A percentile compares a stretch with the other conserved stretches of the same genome.
Conservation (phyloP, 2,113 vertebrate genomes). For the Setophaga petechia region DNA sequence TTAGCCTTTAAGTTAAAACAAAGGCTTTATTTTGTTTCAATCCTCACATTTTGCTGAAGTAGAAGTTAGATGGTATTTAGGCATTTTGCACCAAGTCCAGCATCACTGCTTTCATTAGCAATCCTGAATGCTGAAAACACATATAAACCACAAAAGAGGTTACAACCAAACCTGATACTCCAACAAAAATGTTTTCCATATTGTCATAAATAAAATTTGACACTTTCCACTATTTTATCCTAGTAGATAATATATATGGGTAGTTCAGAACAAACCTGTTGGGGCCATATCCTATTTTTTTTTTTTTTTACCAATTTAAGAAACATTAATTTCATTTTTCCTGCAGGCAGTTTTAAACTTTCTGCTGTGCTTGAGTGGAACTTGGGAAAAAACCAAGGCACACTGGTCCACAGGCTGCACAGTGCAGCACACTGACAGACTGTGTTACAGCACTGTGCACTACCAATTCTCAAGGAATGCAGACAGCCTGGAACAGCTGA, state of each 20-base stretch:
- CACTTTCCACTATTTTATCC: not conserved
- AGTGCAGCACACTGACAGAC: fast-evolving
- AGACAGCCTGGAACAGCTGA: not conserved
- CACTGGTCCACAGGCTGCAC: not conserved
- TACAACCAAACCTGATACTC: not conserved
- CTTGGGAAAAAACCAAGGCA: not conserved
- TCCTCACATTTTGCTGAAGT: not conserved
- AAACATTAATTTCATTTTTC: not conserved
- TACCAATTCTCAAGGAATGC: not conserved
- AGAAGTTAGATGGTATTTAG: not conserved
- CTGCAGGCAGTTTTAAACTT: not conserved
- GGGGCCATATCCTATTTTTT: not conserved
- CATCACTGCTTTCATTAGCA: not conserved
- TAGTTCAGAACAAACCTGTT: not conserved
- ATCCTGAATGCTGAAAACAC: not conserved
- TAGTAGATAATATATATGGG: not conserved
- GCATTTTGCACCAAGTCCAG: not conserved
- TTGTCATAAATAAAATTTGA: not conserved
- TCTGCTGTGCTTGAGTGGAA: not conserved
- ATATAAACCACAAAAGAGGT: not conserved
- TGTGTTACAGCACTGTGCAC: not conserved
- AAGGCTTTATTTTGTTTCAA: not conserved
- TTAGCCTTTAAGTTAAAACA: not conserved
- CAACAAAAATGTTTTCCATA: not conserved
- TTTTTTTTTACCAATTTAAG: not conserved